Evolutionary conservation across 2,797 vertebrate genomes (phyloP).

Genomic region (Myiotriccus ornatus): DNA sequence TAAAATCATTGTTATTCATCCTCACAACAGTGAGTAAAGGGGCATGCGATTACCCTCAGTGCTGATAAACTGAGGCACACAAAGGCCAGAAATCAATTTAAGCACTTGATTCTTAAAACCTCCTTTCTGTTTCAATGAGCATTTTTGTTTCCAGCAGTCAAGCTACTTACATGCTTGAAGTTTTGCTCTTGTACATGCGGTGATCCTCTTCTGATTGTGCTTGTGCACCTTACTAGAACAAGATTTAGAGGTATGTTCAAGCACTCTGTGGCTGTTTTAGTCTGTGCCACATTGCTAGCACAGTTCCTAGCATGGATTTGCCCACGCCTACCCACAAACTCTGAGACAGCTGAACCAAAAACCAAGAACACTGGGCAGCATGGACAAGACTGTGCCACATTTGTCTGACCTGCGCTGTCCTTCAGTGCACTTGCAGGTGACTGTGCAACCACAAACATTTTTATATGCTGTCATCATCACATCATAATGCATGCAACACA

Average conservation of each 20-base stretch:
- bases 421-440: background rate
- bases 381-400: background rate
- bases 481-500: background rate
- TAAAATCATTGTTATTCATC: background rate
- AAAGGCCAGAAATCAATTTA: background rate
- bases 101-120: background rate
- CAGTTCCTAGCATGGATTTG: fast-evolving
- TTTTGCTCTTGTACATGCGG: background rate
- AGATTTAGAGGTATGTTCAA: background rate
- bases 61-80: background rate
- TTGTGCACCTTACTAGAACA: background rate
- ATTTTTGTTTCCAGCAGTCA: background rate
- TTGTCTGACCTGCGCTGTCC: background rate
- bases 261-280: background rate
- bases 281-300: background rate
- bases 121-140: background rate
- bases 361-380: background rate
- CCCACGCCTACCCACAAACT: background rate
- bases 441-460: background rate
- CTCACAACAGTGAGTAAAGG: background rate
- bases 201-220: background rate
- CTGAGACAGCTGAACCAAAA: background rate
- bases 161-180: background rate
- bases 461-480: too few species aligned
- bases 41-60: background rate